Evolutionary conservation across 2,888 invertebrate species (phyloP), one percentile per base, ranked within the genome.

Genomic region (Hyposoter dolosus): DNA sequence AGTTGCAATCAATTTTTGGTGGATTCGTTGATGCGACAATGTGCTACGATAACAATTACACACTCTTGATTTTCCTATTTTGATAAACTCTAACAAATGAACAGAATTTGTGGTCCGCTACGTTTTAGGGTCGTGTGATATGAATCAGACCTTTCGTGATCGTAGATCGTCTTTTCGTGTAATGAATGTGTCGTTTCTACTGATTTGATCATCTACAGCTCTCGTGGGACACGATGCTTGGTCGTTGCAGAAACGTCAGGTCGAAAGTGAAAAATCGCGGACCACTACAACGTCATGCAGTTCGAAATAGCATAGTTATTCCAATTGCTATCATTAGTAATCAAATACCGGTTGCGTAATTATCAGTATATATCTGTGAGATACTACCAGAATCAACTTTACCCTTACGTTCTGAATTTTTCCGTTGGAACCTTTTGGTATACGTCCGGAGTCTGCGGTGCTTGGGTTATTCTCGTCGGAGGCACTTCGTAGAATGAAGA

Each of bases 211-310:
- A 76, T 47, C 50, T 66, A 40, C 71, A 28, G 12, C 32, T 23
- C 53, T 19, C 72, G 23, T 45, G 32, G 43, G 47, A 43, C 66
- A 76, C 65, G 40, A 53, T 43, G 43, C 35, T 65, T 56, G 75
- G 72, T 83, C 80, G 75, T 83, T 83, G 81, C 74, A 81, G 83
- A 86, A 86, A 68, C 81, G 77, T 83, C 78, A 86, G 83, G 77
- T 83, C 79, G 66, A 53, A 74, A 78, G 53, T 53, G 56, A 80
- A 71, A 76, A 72, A 68, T 66, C 60, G 79, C 71, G 83, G 17
- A 9, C 47, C 5, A 47, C 45, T 66, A 17, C 77, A 56, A 6
- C 78, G 56, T 65, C 32, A 9, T 12, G 17, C 32, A 32, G 32
- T n/a, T 3, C 17, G 23, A 9, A 35, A 65, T 2, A 35, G n/a